Percentiles rank a stretch among this genome's conserved stretches.
These are phyloP conservation scores for Trogon melanurus DNA, from an alignment of 2,113 vertebrate genomes.

Conservation along the genomic window DNA sequence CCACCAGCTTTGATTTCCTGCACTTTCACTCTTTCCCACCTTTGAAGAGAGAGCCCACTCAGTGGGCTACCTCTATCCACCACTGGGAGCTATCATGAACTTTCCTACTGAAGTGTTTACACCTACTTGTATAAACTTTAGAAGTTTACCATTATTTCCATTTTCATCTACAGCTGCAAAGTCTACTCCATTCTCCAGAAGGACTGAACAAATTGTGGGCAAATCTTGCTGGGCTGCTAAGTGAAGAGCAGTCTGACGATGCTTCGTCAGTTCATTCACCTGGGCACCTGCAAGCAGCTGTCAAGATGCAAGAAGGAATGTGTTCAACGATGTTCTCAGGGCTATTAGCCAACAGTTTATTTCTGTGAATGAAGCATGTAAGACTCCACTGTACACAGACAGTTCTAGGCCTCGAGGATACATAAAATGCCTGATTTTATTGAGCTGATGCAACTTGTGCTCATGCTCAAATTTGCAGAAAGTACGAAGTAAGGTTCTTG, in stretches of 20 bases:
- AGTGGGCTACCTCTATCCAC: too few relatives aligned
- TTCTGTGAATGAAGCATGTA: neutral
- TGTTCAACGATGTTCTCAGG: neutral
- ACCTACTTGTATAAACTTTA: neutral
- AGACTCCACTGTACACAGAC: neutral
- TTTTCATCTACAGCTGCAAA: conserved; percentile 96
- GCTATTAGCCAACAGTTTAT: neutral
- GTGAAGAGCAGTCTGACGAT: conserved; percentile 95
- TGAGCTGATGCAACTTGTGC: neutral
- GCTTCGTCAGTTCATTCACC: conserved; percentile 97
- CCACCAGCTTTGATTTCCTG: neutral
- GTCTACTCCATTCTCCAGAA: conserved; percentile 94
- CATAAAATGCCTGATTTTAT: neutral
- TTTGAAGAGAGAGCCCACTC: neutral
- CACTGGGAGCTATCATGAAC: neutral
- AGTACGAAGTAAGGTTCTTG: neutral
- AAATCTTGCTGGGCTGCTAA: conserved; percentile 96
- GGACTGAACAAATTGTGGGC: conserved; percentile 94
- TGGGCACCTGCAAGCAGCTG: conserved; percentile 96
- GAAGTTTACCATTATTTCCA: conserved; percentile 90
- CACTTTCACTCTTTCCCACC: neutral
- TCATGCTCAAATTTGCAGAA: neutral
- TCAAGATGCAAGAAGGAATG: neutral
- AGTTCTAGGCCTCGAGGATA: neutral
- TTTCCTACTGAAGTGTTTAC: neutral